Evolutionary conservation across 2,888 invertebrate genomes (phyloP).

Genomic region (Dicycla oo): DNA sequence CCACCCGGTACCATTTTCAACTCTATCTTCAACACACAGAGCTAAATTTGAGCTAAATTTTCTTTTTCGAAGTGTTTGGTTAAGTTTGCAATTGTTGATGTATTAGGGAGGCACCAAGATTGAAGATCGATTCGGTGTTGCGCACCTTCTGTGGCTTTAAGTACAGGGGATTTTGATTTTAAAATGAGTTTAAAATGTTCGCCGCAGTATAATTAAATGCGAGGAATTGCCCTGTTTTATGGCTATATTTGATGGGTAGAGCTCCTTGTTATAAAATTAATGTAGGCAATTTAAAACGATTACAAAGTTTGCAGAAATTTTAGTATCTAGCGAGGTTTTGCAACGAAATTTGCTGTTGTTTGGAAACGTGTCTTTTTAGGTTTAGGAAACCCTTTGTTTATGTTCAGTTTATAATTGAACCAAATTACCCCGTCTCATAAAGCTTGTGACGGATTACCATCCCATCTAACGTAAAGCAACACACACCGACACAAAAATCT

Average conservation of each 20-base stretch:
- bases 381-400: too few species aligned
- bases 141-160: conserved; percentile 62
- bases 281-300: conserved; percentile 45
- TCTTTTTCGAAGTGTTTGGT: background rate
- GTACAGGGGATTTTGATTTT: conserved; percentile 62
- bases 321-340: background rate
- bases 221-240: conserved; percentile 42
- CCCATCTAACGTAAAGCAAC: background rate
- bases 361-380: background rate
- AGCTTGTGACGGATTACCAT: background rate
- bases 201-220: conserved; percentile 57
- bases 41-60: too few species aligned
- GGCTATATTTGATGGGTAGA: conserved; percentile 38
- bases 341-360: background rate
- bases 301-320: conserved; percentile 32
- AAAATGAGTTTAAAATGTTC: conserved; percentile 62
- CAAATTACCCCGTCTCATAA: background rate
- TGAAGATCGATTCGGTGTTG: conserved; percentile 65
- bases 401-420: background rate
- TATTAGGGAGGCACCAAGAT: conserved; percentile 65
- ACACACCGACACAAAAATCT: conserved; percentile 8
- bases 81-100: conserved; percentile 62
- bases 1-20: background rate
- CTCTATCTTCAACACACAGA: conserved; percentile 22
- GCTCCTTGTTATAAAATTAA: conserved; percentile 36